These are phyloP conservation scores for Cynopterus sphinx DNA, from an alignment of 2,797 vertebrate genomes.

Conservation along the genomic window DNA sequence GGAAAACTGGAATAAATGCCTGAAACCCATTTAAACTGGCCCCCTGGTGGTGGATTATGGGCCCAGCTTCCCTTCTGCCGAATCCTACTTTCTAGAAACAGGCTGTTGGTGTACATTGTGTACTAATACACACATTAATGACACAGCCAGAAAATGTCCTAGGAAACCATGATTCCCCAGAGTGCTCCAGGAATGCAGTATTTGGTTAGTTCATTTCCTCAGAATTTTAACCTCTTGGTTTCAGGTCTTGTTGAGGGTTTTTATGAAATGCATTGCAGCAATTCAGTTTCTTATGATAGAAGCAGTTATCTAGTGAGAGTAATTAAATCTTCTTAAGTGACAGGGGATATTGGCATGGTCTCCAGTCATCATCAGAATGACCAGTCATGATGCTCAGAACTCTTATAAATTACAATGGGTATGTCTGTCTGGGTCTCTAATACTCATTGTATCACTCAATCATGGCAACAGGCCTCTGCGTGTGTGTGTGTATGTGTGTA, in stretches of 20 bases:
- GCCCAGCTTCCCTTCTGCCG: not conserved
- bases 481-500: not conserved
- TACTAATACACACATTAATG: not conserved
- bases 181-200: not conserved
- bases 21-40: not conserved
- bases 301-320: not conserved
- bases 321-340: slow-evolving; percentile 42
- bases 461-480: not conserved
- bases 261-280: slow-evolving; percentile 9
- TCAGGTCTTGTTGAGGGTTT: slow-evolving; percentile 34
- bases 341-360: slow-evolving; percentile 16
- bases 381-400: not conserved
- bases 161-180: slow-evolving; percentile 2
- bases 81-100: slow-evolving; percentile 30
- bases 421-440: slow-evolving; percentile 12
- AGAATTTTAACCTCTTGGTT: slow-evolving; percentile 55
- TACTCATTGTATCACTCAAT: not conserved
- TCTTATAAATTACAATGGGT: not conserved
- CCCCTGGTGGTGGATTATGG: not conserved
- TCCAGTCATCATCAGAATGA: slow-evolving; percentile 26
- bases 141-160: not conserved
- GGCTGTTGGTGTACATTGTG: not conserved
- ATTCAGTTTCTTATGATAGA: not conserved
- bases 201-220: slow-evolving; percentile 62
- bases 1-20: slow-evolving; percentile 18